Base-by-base conservation (phyloP, 2,113 vertebrate genomes). In the Phyllostomus hastatus region DNA sequence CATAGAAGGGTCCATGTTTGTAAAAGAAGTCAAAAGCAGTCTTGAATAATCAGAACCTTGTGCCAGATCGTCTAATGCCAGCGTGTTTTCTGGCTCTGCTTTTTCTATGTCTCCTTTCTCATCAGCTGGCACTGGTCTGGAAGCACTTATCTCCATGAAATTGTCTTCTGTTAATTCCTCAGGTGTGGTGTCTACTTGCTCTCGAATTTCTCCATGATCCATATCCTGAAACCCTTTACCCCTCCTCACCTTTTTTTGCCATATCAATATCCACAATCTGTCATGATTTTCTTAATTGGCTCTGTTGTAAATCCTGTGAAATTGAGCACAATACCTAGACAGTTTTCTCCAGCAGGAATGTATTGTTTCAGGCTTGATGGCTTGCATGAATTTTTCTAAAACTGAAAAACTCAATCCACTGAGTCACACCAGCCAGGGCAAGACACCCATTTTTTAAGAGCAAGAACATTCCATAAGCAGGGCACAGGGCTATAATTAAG, bases 401-500 rank as follows among this genome's bases (percentile, higher is more conserved):
- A 52, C 5, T 50, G 48, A 50, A 52, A 16, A 16, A 10, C 22
- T 57, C 22, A 8, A 57, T 24, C 22, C 20, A 57, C 54, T 57
- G 54, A 57, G 54, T 20, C 54, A 54, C 54, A 57, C 54, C 54
- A 57, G 20, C 20, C 54, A 57, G 20, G 20, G 54, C 54, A 84
- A 33, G 69, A 22, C 4, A 15, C 26, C 6, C 83, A 7, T 14
- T 19, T 10, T 41, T 0, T 15, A 14, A 76, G 54, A 38, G 33
- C 17, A 35, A 24, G 17, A 67, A 50, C 20, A 22, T 7, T 57
- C 50, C 24, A 2, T 57, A 16, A 33, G 7, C 0, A 0, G 19
- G 28, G 1, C 48, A 1, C 0, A 7, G 35, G 43, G 35, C 61
- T 3, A 3, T 33, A 35, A 10, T 7, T 5, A 87, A 24, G 80